Conservation (phyloP, 2,888 invertebrate species). For the Lydus trimaculatus region DNA sequence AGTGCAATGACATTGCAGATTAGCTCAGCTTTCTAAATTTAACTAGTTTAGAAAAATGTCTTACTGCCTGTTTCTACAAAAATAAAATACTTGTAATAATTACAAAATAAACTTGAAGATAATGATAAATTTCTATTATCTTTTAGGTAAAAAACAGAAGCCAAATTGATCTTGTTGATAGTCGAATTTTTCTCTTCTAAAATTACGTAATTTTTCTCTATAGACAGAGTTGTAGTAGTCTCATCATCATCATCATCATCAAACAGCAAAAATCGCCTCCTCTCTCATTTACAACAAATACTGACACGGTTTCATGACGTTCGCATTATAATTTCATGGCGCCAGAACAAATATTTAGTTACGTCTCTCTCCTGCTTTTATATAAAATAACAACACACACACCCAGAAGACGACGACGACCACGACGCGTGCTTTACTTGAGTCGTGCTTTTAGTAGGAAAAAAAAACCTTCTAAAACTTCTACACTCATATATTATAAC, state of each 20-base stretch:
- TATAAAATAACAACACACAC: background rate
- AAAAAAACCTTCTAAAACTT: background rate
- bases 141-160: background rate
- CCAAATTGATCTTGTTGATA: background rate
- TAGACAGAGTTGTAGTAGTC: background rate
- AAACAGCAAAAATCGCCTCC: background rate
- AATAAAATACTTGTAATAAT: background rate
- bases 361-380: constrained; percentile 31
- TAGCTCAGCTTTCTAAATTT: constrained; percentile 4
- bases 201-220: background rate
- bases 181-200: background rate
- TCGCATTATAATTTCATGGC: constrained; percentile 49
- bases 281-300: constrained; percentile 2
- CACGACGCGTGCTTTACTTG: background rate
- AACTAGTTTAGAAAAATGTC: constrained; percentile 4
- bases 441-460: background rate
- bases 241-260: background rate
- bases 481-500: no score
- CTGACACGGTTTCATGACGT: constrained; percentile 44
- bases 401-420: background rate
- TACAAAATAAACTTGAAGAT: background rate
- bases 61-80: background rate
- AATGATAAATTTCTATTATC: background rate
- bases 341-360: constrained; percentile 51
- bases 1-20: constrained; percentile 4